phyloP scores from a whole-genome alignment of 2,888 invertebrate genomes.

The Andrena flavipes region DNA sequence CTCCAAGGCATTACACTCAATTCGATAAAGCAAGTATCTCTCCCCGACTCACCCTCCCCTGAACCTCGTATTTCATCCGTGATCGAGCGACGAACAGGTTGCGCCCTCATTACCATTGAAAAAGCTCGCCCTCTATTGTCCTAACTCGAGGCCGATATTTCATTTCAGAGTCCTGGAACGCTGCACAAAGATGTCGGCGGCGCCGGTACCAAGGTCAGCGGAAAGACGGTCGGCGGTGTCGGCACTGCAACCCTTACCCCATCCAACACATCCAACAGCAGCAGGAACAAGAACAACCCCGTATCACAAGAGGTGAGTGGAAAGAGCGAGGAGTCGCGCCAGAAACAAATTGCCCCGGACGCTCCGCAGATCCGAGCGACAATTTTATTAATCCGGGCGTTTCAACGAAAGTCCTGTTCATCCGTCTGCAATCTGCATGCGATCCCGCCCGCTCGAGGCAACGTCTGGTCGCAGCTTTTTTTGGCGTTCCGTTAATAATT shows the following conservation, averaged over 20 bases:
- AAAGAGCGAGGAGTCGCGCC: neutral
- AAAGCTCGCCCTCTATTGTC: neutral
- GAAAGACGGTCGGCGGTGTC: slow-evolving; percentile 82
- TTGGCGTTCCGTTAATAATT: neutral
- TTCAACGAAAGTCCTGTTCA: slow-evolving; percentile 42
- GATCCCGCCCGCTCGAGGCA: neutral
- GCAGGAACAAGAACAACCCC: slow-evolving; percentile 81
- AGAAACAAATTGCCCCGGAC: slow-evolving; percentile 3
- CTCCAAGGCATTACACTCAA: neutral
- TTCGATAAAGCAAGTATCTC: neutral
- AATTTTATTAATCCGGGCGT: slow-evolving; percentile 49
- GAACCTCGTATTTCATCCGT: slow-evolving; percentile 15
- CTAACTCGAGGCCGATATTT: slow-evolving; percentile 49
- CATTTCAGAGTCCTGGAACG: slow-evolving; percentile 84
- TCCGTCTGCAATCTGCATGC: neutral
- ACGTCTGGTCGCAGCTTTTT: slow-evolving; percentile 18
- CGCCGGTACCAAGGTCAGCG: slow-evolving; percentile 83
- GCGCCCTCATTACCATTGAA: slow-evolving; percentile 35
- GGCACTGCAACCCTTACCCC: slow-evolving; percentile 83
- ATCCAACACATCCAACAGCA: slow-evolving; percentile 81
- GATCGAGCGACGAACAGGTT: slow-evolving; percentile 1
- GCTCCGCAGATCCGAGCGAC: slow-evolving; percentile 2
- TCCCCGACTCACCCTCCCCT: neutral
- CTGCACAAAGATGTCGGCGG: slow-evolving; percentile 84
- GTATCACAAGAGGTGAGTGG: slow-evolving; percentile 82